Conservation (phyloP, 2,113 vertebrate species). For the Sinocyclocheilus maitianheensis region DNA sequence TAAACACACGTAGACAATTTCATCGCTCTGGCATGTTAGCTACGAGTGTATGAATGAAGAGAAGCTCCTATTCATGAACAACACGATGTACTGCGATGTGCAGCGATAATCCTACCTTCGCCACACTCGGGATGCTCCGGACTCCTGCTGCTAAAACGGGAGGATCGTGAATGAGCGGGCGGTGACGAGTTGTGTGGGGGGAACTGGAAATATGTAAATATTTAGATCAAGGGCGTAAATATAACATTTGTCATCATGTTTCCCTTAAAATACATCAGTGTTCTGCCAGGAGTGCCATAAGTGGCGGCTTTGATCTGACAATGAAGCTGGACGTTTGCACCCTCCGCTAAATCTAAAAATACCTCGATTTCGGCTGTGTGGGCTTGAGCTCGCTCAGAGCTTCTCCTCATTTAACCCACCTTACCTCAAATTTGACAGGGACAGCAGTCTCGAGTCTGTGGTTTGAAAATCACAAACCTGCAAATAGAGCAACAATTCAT, state of each 20-base stretch:
- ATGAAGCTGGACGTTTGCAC: slow-evolving; percentile 57
- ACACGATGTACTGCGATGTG: neutral
- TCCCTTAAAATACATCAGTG: slow-evolving; percentile 81
- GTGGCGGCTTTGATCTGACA: slow-evolving; percentile 38
- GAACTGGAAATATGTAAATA: neutral
- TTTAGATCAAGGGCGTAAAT: slow-evolving; percentile 6
- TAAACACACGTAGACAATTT: neutral
- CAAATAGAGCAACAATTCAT: neutral
- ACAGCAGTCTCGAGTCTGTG: slow-evolving; percentile 12
- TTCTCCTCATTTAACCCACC: slow-evolving; percentile 79
- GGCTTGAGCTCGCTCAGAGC: slow-evolving; percentile 80
- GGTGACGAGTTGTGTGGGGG: slow-evolving; percentile 12
- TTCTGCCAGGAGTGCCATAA: slow-evolving; percentile 5
- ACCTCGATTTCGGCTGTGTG: slow-evolving; percentile 82
- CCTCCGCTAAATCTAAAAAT: slow-evolving; percentile 86
- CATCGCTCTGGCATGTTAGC: neutral
- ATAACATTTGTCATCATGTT: slow-evolving; percentile 92
- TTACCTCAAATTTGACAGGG: slow-evolving; percentile 38
- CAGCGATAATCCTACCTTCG: neutral
- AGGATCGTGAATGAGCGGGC: slow-evolving; percentile 4
- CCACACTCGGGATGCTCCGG: neutral
- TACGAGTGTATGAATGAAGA: neutral
- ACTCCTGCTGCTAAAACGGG: slow-evolving; percentile 15
- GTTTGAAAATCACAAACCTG: slow-evolving; percentile 11
- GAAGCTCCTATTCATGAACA: slow-evolving; percentile 5